phyloP scores from a whole-genome alignment of 2,797 vertebrate species.

The Columba guinea region DNA sequence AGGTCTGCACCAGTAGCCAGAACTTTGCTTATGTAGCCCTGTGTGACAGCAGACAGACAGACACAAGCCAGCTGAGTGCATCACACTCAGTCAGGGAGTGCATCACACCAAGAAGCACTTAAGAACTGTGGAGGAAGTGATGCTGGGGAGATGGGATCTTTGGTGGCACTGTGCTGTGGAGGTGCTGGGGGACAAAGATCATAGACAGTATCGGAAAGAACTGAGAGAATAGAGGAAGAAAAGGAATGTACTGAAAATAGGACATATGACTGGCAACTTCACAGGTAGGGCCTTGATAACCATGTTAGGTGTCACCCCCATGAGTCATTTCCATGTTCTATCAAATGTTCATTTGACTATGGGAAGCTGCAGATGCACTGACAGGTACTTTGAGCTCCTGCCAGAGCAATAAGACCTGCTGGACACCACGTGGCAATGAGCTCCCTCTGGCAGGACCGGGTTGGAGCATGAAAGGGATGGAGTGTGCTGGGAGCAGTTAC shows the following conservation, averaged over 20 bases:
- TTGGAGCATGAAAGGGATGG: background rate
- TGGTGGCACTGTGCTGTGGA: background rate
- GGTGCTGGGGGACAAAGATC: background rate
- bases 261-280: background rate
- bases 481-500: background rate
- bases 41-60: accelerated
- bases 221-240: background rate
- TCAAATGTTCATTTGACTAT: background rate
- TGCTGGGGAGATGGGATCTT: background rate
- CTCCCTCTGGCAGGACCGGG: background rate
- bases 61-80: background rate
- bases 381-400: background rate
- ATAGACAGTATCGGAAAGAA: background rate
- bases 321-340: background rate
- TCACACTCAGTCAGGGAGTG: background rate
- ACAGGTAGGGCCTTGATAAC: background rate
- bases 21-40: background rate
- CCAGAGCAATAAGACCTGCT: background rate
- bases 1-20: background rate
- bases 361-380: background rate
- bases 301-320: background rate
- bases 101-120: background rate
- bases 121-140: background rate
- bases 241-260: background rate
- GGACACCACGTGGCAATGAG: background rate